Base-by-base conservation (phyloP, 23 tunicate species). In the Ascidia mentula region DNA sequence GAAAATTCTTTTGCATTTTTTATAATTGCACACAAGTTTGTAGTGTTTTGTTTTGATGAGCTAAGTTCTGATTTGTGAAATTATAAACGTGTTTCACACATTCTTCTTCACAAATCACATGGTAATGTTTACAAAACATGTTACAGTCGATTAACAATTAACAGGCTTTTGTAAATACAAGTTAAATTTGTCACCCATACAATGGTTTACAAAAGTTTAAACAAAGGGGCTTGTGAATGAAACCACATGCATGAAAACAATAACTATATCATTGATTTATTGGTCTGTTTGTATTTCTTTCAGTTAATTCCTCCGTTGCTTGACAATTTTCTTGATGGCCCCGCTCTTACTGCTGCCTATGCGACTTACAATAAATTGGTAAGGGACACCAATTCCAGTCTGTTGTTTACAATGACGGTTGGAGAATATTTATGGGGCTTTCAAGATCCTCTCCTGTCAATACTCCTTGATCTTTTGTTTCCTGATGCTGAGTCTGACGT, bases 361-460 rank as follows among this genome's bases (percentile, higher is more conserved):
- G 40, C 36, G 18, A 34, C 73, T 6, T 36, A 65, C n/a, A 87
- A 87, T 81, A 69, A 61, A 22, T 33, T 76, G 38, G 76, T 87
- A 15, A 45, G 73, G 60, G 60, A 69, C 73, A 82, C 92, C 7
- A 40, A 81, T 18, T 81, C 92, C 1, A 69, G 60, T 5, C 73
- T 87, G 40, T 60, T 81, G 0, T 39, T 75, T n/a, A 80, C 81
- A 59, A 73, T 73, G 78, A 33, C 75, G 9, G 92, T 79, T 20
- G 92, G 86, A 39, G 92, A 87, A 15, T 73, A 73, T 40, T 35
- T 87, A 36, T 87, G 75, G 38, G 92, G 92, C 18, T 72, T 81
- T 28, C 75, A 76, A 38, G 86, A 87, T 87, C 86, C 92, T 6
- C 72, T 87, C 31, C 59, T 81, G 15, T 45, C 77, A n/a, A 81